Evolutionary conservation across 2,113 vertebrate genomes (phyloP).

Genomic region (Syrrhaptes paradoxus): DNA sequence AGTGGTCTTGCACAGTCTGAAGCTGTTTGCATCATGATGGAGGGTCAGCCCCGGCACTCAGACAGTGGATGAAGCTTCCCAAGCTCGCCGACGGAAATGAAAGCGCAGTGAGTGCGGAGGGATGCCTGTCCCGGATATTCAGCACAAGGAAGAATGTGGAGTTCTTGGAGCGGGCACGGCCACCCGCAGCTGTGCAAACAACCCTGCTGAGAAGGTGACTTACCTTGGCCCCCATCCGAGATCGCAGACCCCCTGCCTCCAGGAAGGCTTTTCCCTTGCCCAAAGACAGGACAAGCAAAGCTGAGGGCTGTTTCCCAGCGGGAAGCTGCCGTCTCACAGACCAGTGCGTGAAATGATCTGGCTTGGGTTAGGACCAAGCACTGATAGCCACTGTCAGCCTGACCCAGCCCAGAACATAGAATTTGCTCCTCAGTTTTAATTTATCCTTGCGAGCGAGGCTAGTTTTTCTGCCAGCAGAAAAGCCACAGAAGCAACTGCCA

Average conservation of each 20-base stretch:
- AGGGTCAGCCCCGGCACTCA: background rate
- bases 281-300: background rate
- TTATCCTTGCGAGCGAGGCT: background rate
- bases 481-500: rapidly evolving
- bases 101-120: background rate
- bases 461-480: background rate
- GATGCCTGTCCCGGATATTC: constrained; percentile 24
- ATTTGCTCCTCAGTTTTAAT: background rate
- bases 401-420: background rate
- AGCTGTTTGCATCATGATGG: rapidly evolving
- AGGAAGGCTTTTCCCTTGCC: background rate
- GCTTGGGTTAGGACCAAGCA: background rate
- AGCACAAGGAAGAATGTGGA: background rate
- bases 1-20: rapidly evolving
- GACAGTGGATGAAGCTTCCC: background rate
- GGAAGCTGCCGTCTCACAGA: background rate
- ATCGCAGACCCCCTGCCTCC: background rate
- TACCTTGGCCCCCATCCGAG: background rate
- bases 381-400: background rate
- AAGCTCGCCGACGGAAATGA: background rate
- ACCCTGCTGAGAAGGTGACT: background rate
- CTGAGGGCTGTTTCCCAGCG: background rate
- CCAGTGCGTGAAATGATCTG: background rate
- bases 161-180: background rate
- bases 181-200: constrained; percentile 47